Evolutionary conservation across 2,113 vertebrate genomes (phyloP).

Genomic region (Calyptomena viridis): DNA sequence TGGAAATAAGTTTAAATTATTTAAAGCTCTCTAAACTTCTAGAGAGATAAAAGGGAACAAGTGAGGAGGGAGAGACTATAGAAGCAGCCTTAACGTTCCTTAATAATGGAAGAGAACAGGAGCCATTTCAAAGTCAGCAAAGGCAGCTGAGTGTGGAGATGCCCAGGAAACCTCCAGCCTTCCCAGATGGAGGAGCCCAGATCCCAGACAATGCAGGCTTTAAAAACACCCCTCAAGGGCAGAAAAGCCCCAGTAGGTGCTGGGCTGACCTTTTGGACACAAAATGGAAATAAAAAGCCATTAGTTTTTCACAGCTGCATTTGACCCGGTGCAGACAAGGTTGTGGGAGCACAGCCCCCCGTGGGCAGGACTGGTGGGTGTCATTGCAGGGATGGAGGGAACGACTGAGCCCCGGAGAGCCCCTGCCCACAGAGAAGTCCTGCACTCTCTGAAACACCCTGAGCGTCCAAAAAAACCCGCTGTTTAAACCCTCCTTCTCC

Average conservation of each 20-base stretch:
- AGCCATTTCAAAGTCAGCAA: neutral
- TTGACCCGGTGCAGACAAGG: rapidly evolving
- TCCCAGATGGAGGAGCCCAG: neutral
- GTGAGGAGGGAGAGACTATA: neutral
- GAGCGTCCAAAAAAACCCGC: neutral
- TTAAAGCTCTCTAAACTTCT: neutral
- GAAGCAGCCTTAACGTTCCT: neutral
- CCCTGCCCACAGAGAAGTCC: rapidly evolving
- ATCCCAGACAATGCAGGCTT: neutral
- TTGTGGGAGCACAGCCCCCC: neutral
- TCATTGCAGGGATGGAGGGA: neutral
- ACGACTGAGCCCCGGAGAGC: neutral
- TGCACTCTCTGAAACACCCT: too few species aligned
- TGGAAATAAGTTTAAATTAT: neutral
- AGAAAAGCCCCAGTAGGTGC: neutral
- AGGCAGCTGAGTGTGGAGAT: neutral
- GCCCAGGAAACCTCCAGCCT: neutral
- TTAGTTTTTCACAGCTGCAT: neutral
- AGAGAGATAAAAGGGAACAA: neutral
- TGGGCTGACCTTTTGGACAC: neutral
- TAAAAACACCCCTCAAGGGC: neutral
- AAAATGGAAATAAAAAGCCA: neutral
- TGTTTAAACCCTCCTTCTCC: neutral
- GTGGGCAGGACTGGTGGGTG: neutral
- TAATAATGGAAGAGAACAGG: neutral